Evolutionary conservation across 2,888 invertebrate genomes (phyloP).

Genomic region (Imbricaverruca yamaguchii): DNA sequence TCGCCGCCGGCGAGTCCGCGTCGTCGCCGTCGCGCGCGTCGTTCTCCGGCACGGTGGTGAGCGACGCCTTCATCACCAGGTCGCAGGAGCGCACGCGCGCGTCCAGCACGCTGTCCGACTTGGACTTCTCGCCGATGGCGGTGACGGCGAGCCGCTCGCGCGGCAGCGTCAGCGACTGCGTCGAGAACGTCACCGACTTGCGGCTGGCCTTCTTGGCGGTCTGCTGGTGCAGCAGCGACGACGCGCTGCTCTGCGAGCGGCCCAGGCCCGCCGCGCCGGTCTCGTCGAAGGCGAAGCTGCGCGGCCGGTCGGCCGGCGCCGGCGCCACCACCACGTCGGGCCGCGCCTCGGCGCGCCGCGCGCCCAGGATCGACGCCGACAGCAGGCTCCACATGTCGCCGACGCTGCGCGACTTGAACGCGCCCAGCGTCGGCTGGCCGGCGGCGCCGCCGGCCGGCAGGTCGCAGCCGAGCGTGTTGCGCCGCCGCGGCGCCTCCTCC

Average conservation of each 20-base stretch:
- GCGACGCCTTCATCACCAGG: neutral
- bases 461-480: slow-evolving; percentile 20
- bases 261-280: neutral
- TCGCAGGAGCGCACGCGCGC: neutral
- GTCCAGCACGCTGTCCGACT: slow-evolving; percentile 15
- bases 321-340: neutral
- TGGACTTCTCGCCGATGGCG: neutral
- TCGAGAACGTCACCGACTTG: slow-evolving; percentile 62
- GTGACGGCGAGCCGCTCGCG: slow-evolving; percentile 34
- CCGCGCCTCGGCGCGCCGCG: neutral
- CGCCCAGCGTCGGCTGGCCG: neutral
- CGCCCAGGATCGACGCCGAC: neutral
- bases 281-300: slow-evolving; percentile 8
- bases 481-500: neutral
- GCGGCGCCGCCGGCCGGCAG: neutral
- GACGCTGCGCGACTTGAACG: slow-evolving; percentile 21
- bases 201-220: neutral
- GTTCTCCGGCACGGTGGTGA: slow-evolving; percentile 14
- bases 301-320: neutral
- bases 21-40: neutral
- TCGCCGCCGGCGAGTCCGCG: neutral
- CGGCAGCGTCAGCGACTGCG: slow-evolving; percentile 69
- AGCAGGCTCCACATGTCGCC: slow-evolving; percentile 20
- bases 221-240: neutral
- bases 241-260: neutral